phyloP scores from a whole-genome alignment of 2,888 invertebrate species.

The Stictocephala bisonia region DNA sequence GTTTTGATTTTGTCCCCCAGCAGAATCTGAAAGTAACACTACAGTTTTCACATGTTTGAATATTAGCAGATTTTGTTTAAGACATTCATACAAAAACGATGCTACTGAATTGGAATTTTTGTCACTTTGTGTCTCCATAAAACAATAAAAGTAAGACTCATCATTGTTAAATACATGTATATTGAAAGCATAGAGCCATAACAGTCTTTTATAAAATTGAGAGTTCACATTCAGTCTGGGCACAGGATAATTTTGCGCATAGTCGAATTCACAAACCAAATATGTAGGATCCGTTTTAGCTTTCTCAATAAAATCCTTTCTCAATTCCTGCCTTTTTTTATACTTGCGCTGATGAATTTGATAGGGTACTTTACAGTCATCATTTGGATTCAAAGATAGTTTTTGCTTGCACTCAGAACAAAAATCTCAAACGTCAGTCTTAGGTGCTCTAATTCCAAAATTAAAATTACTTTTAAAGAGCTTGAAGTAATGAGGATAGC shows the following conservation, averaged over 20 bases:
- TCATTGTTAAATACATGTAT: conserved; percentile 21
- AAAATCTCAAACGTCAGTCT: no score
- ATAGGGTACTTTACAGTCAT: no score
- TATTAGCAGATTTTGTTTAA: no score
- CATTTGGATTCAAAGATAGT: no score
- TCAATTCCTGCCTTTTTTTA: no score
- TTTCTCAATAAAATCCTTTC: conserved; percentile 10
- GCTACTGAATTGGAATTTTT: conserved; percentile 14
- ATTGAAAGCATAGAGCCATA: conserved; percentile 40
- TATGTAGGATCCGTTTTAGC: conserved; percentile 22
- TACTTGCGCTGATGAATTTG: no score
- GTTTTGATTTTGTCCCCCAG: conserved; percentile 37
- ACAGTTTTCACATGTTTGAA: no score
- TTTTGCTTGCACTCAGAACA: no score
- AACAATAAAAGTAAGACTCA: conserved; percentile 14
- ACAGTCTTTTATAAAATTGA: conserved; percentile 37
- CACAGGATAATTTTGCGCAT: conserved; percentile 41
- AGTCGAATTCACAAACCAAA: conserved; percentile 41
- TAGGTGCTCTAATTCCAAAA: no score
- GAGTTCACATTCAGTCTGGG: conserved; percentile 25
- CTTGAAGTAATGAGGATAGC: no score
- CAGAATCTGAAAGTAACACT: conserved; percentile 17
- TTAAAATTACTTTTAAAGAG: no score
- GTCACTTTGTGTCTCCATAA: conserved; percentile 1
- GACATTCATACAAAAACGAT: conserved; percentile 7